Conservation (phyloP, 2,888 invertebrate genomes). For the Conus canariensis region DNA sequence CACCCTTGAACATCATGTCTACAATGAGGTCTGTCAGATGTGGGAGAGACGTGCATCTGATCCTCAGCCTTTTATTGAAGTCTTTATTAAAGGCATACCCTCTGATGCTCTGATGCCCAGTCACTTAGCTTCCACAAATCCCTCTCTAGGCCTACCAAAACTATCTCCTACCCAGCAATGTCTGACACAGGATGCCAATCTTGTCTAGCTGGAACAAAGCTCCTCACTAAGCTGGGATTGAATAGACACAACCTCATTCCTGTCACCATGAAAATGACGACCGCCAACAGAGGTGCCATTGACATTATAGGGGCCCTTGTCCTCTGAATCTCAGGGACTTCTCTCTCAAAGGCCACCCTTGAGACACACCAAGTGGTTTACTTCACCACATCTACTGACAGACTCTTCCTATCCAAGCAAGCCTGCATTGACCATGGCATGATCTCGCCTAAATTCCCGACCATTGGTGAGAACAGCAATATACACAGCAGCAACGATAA, state of each 20-base stretch:
- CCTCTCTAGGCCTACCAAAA: constrained; percentile 22
- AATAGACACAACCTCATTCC: constrained; percentile 58
- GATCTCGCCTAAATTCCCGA: too few species aligned
- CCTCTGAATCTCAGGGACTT: constrained; percentile 54
- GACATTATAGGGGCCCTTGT: constrained; percentile 60
- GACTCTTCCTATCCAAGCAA: constrained; percentile 60
- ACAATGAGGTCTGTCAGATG: constrained; percentile 49
- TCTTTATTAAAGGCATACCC: constrained; percentile 35
- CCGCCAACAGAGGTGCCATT: constrained; percentile 61
- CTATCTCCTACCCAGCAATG: constrained; percentile 48
- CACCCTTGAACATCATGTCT: constrained; percentile 57
- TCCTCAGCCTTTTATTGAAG: constrained; percentile 53
- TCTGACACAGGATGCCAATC: constrained; percentile 61
- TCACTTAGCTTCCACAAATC: constrained; percentile 49
- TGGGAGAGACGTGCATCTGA: constrained; percentile 50
- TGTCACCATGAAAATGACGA: constrained; percentile 62
- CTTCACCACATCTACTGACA: constrained; percentile 59
- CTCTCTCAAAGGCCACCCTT: background rate
- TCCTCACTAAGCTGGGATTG: constrained; percentile 56
- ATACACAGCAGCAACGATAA: too few species aligned
- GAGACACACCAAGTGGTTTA: constrained; percentile 62
- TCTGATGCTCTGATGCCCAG: constrained; percentile 52
- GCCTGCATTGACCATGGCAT: constrained; percentile 29
- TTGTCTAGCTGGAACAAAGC: constrained; percentile 58
- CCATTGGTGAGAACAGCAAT: too few species aligned